Base-by-base conservation (phyloP, 2,113 vertebrate genomes). In the Apaloderma vittatum region DNA sequence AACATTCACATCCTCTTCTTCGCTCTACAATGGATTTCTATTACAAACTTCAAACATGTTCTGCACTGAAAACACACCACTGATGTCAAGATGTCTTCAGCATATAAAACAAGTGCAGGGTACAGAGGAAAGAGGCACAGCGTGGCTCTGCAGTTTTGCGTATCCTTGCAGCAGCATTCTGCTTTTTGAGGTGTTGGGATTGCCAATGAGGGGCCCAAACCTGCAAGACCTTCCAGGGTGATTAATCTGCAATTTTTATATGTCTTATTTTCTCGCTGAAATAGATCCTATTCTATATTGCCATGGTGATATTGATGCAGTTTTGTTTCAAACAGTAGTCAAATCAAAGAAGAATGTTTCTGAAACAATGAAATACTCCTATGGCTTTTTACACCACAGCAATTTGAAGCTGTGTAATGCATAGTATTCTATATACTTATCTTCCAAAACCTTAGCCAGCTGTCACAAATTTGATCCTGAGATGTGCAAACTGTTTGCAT, bases 71-170 rank as follows among this genome's bases (percentile, higher is more conserved):
- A 94, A 88, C 59, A 86, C 67, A 75, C 74, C 78, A 90, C 11
- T 95, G 93, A 95, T 94, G 92, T 93, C 85, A 92, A 86, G 67
- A 82, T 85, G 29, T 76, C 90, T 95, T 78, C 87, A 82, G 92
- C 74, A 90, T 29, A 87, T 70, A 65, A 95, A 96, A 66, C n/a
- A 93, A 90, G 72, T 7, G 51, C 78, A 90, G 48, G 26, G 32
- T 27, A 83, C 34, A 67, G 32, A 26, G 84, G 59, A 77, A 88
- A 73, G 76, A 86, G 61, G 86, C 90, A 89, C 91, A 95, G 89
- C 91, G 78, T 15, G 83, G 84, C 66, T 95, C 76, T 81, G 73
- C 18, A 81, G 21, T 91, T 96, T 85, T 89, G 70, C 89, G 87
- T 94, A 93, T 91, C 85, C 70, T 78, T 94, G 68, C 9, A 4